These are phyloP conservation scores for Carcinoscorpius rotundicauda DNA, from an alignment of 1,140 invertebrate species.

Conservation along the genomic window DNA sequence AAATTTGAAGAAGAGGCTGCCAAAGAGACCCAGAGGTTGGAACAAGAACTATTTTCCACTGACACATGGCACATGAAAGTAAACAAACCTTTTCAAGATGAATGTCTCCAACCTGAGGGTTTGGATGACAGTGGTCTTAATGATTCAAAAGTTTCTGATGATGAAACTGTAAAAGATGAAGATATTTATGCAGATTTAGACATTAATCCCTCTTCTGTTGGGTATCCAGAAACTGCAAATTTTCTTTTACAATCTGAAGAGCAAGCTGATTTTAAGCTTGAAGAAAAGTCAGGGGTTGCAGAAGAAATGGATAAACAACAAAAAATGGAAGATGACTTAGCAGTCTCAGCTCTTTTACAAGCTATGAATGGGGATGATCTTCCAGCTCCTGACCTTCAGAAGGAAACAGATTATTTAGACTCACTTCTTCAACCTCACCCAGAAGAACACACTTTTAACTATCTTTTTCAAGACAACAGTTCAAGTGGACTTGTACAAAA, in stretches of 20 bases:
- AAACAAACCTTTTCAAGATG: slow-evolving; percentile 13
- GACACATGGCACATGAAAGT: slow-evolving; percentile 17
- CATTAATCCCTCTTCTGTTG: slow-evolving; percentile 7
- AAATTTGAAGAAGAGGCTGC: slow-evolving; percentile 26
- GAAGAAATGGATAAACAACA: slow-evolving; percentile 22
- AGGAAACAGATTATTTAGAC: slow-evolving; percentile 19
- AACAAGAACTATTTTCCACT: slow-evolving; percentile 24
- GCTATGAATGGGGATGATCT: slow-evolving; percentile 25
- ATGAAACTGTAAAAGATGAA: slow-evolving; percentile 10
- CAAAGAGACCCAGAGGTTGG: slow-evolving; percentile 24
- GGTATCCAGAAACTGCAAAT: slow-evolving; percentile 5
- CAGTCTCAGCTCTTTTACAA: slow-evolving; percentile 26
- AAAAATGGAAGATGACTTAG: slow-evolving; percentile 27
- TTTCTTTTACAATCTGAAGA: slow-evolving; percentile 8
- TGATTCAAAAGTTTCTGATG: slow-evolving; percentile 8
- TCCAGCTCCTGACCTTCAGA: slow-evolving; percentile 16
- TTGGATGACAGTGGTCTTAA: slow-evolving; percentile 6
- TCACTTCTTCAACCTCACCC: slow-evolving; percentile 15
- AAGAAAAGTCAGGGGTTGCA: slow-evolving; percentile 14
- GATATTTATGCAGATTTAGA: slow-evolving; percentile 13
- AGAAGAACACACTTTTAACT: slow-evolving; percentile 16
- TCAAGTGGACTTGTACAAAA: slow-evolving; percentile 14
- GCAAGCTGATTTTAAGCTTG: slow-evolving; percentile 11
- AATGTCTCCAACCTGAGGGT: not conserved
- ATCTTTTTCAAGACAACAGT: slow-evolving; percentile 15